phyloP scores from a whole-genome alignment of 2,888 invertebrate species.

The Thumatha senex region DNA sequence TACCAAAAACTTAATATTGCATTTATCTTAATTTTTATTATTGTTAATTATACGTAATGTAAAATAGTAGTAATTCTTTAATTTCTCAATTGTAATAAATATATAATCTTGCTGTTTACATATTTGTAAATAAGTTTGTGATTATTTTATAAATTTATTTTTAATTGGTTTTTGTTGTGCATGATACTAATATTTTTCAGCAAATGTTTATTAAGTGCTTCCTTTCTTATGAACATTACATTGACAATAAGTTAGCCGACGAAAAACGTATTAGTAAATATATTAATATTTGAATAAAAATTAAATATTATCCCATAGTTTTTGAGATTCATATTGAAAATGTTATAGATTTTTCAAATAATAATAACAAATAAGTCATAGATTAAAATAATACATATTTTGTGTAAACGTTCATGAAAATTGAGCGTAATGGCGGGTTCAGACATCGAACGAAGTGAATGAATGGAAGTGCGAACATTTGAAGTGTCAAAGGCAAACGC shows the following conservation, averaged over 20 bases:
- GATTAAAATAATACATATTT: not conserved
- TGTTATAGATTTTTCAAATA: not conserved
- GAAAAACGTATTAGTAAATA: not conserved
- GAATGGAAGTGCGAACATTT: too few relatives aligned
- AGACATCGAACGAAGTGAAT: too few relatives aligned
- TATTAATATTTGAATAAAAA: not conserved
- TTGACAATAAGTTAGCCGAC: not conserved
- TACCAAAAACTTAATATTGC: constrained; percentile 10
- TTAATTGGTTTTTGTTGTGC: constrained; percentile 5
- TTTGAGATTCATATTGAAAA: not conserved
- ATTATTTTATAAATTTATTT: constrained; percentile 3
- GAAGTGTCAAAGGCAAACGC: too few relatives aligned
- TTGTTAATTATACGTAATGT: constrained; percentile 3
- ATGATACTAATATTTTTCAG: constrained; percentile 8
- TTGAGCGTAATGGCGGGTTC: constrained; percentile 9
- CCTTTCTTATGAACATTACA: not conserved
- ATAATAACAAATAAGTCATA: not conserved
- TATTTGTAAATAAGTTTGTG: constrained; percentile 9
- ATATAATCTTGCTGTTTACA: constrained; percentile 4
- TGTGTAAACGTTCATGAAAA: not conserved
- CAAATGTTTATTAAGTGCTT: not conserved
- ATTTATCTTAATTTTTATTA: constrained; percentile 10
- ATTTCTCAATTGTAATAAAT: not conserved
- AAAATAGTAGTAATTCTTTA: constrained; percentile 1
- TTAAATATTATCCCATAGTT: not conserved